These are phyloP conservation scores for Bos javanicus DNA, from an alignment of 2,113 vertebrate genomes.

Conservation along the genomic window DNA sequence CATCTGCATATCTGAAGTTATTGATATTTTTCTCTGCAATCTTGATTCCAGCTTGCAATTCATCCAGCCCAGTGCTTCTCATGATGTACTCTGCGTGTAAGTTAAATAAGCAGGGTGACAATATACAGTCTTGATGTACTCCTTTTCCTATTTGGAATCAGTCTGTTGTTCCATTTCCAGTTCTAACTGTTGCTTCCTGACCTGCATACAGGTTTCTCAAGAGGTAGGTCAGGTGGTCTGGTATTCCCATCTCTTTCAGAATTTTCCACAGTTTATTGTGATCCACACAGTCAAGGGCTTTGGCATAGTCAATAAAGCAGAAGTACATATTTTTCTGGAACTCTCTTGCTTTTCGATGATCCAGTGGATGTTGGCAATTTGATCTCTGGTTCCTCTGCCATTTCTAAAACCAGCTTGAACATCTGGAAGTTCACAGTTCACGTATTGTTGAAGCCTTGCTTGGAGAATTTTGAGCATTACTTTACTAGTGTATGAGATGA, in stretches of 20 bases:
- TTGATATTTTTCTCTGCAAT: not conserved
- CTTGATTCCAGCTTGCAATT: not conserved
- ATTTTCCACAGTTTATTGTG: not conserved
- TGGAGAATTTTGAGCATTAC: not conserved
- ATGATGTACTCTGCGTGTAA: not conserved
- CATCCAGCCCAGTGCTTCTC: not conserved
- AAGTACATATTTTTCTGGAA: not conserved
- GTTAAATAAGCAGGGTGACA: not conserved
- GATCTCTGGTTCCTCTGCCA: not conserved
- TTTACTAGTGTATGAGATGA: not conserved
- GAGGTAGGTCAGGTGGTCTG: not conserved
- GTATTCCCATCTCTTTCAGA: not conserved
- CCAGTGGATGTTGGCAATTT: not conserved
- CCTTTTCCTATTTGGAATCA: not conserved
- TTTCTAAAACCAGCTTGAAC: not conserved
- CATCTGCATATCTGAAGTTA: not conserved
- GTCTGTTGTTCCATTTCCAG: not conserved
- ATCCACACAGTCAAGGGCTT: not conserved
- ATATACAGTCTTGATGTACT: not conserved
- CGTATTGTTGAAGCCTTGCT: fast-evolving
- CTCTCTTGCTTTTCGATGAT: not conserved
- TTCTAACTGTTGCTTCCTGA: not conserved
- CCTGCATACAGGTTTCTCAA: not conserved
- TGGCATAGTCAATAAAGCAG: not conserved
- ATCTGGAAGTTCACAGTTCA: not conserved